These are phyloP conservation scores for Pangasius krempfi DNA, from an alignment of 2,797 vertebrate species.

Conservation along the genomic window DNA sequence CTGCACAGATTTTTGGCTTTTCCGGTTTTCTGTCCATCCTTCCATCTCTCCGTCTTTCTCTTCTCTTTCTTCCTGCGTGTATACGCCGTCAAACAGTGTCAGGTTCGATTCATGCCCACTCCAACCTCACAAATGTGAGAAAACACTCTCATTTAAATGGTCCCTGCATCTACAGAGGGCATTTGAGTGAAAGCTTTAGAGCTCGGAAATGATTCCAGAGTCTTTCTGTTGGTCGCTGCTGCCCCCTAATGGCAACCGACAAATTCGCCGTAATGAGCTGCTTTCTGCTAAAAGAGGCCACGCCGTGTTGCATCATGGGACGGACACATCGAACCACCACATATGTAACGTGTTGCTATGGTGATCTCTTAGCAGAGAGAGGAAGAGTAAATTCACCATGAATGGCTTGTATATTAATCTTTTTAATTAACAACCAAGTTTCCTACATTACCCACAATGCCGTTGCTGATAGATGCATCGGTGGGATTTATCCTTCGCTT, in stretches of 20 bases:
- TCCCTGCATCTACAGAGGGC: slow-evolving; percentile 12
- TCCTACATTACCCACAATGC: neutral
- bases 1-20: slow-evolving; percentile 37
- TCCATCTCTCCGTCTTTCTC: neutral
- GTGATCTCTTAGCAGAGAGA: slow-evolving; percentile 69
- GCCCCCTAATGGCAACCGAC: slow-evolving; percentile 62
- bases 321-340: slow-evolving; percentile 76
- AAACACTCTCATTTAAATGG: slow-evolving; percentile 24
- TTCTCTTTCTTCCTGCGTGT: neutral
- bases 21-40: neutral
- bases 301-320: slow-evolving; percentile 50
- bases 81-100: neutral
- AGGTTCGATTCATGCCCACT: neutral
- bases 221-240: slow-evolving; percentile 61
- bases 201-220: neutral
- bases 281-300: slow-evolving; percentile 19
- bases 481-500: neutral
- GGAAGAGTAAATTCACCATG: neutral
- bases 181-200: slow-evolving; percentile 3
- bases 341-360: slow-evolving; percentile 83
- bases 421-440: neutral
- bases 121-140: neutral
- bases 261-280: slow-evolving; percentile 39
- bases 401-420: neutral
- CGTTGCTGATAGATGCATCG: neutral